Conservation (phyloP, 2,113 vertebrate species). For the Xenopus borealis region DNA sequence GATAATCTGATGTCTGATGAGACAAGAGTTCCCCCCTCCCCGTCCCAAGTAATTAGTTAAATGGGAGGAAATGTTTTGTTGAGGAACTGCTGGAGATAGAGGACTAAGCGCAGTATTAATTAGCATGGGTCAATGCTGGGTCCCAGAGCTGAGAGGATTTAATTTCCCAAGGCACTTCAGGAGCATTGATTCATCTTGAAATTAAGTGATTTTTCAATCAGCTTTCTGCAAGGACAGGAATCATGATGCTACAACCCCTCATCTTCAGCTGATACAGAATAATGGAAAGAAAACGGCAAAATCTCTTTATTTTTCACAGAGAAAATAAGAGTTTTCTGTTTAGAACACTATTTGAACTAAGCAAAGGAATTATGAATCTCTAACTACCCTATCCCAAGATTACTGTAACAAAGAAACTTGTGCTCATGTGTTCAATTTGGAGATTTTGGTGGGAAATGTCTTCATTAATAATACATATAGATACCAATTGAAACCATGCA, state of each 20-base stretch:
- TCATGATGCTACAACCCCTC: not conserved
- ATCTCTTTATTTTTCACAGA: no score
- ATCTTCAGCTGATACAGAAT: not conserved
- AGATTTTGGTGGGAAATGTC: no score
- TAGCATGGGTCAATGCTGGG: conserved; percentile 35
- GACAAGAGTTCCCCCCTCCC: not conserved
- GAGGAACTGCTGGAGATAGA: conserved; percentile 35
- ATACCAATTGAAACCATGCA: no score
- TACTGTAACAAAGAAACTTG: no score
- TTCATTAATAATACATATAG: no score
- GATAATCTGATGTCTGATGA: conserved; percentile 5
- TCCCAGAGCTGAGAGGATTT: conserved; percentile 22
- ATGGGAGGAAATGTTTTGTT: conserved; percentile 42
- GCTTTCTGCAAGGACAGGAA: conserved; percentile 6
- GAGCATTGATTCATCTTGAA: conserved; percentile 30
- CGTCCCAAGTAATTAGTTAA: conserved; percentile 29
- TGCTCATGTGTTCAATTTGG: no score
- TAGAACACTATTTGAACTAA: no score
- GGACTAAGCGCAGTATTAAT: conserved; percentile 36
- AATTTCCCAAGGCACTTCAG: conserved; percentile 34
- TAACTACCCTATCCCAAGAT: no score
- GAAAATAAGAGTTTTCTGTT: no score
- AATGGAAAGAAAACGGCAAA: not conserved
- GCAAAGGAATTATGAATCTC: no score
- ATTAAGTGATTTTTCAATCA: conserved; percentile 42